phyloP scores from a whole-genome alignment of 2,797 vertebrate species.

The Pitangus sulphuratus region DNA sequence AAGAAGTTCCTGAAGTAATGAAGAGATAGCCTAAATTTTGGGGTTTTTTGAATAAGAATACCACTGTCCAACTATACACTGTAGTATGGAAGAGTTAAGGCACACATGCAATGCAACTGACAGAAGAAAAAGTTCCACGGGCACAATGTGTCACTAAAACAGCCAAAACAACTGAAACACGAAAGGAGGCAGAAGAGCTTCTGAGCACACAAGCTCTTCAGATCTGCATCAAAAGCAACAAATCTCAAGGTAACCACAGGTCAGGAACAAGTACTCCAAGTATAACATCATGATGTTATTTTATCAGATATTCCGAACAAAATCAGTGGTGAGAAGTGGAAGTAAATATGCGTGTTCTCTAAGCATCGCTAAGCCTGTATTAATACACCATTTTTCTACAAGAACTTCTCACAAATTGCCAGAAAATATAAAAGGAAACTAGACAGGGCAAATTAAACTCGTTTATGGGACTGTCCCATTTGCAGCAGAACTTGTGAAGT shows the following conservation, averaged over 20 bases:
- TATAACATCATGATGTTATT: background rate
- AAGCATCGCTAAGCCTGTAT: background rate
- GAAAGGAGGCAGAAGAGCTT: background rate
- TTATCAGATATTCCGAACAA: background rate
- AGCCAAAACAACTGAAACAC: background rate
- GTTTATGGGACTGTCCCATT: background rate
- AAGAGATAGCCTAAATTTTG: background rate
- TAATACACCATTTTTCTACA: background rate
- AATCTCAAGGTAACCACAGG: background rate
- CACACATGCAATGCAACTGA: background rate
- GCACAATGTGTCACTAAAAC: background rate
- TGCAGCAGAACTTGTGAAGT: background rate
- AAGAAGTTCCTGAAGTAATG: background rate
- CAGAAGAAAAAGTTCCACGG: background rate
- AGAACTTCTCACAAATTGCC: background rate
- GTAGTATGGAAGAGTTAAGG: background rate
- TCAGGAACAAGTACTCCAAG: background rate
- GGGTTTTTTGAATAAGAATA: background rate
- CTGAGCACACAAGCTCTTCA: background rate
- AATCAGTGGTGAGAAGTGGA: background rate
- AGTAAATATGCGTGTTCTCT: background rate
- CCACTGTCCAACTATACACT: background rate
- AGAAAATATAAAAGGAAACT: background rate
- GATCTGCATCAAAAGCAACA: background rate
- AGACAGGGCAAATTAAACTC: background rate